Percentiles rank a stretch among this genome's conserved stretches.
These are phyloP conservation scores for Archivesica marissinica DNA, from an alignment of 1,140 invertebrate genomes.

Conservation along the genomic window DNA sequence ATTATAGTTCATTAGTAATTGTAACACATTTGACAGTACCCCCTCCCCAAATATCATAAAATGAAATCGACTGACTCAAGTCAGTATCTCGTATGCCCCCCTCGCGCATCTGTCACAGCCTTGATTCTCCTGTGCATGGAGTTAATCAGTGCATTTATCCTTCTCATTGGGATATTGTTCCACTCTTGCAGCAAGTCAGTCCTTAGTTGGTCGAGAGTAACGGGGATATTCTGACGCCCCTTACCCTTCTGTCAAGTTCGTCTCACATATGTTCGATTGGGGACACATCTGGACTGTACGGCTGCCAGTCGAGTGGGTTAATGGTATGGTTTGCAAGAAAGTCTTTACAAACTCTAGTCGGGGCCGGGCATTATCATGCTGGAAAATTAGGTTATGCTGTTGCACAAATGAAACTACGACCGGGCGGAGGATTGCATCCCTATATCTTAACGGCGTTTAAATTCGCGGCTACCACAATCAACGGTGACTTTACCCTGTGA, in stretches of 20 bases:
- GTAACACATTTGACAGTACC: no score
- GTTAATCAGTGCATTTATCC: constrained; percentile 15
- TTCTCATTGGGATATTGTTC: constrained; percentile 32
- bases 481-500: constrained; percentile 17
- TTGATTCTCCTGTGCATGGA: constrained; percentile 28
- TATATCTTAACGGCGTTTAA: background rate
- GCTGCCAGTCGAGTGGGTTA: constrained; percentile 9
- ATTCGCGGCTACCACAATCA: constrained; percentile 15
- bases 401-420: constrained; percentile 3
- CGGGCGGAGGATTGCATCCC: no score
- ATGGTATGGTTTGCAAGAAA: background rate
- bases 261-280: no score
- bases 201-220: background rate
- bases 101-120: constrained; percentile 25
- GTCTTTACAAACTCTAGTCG: no score
- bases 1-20: no score
- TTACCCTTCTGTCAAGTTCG: constrained; percentile 38
- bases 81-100: constrained; percentile 20
- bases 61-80: no score
- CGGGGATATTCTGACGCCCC: background rate
- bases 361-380: constrained; percentile 23
- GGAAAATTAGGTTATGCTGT: constrained; percentile 21
- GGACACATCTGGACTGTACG: constrained; percentile 32
- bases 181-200: constrained; percentile 24
- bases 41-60: no score